Base-by-base conservation (phyloP, 1,140 invertebrate species). In the Nixonia krombeini region DNA sequence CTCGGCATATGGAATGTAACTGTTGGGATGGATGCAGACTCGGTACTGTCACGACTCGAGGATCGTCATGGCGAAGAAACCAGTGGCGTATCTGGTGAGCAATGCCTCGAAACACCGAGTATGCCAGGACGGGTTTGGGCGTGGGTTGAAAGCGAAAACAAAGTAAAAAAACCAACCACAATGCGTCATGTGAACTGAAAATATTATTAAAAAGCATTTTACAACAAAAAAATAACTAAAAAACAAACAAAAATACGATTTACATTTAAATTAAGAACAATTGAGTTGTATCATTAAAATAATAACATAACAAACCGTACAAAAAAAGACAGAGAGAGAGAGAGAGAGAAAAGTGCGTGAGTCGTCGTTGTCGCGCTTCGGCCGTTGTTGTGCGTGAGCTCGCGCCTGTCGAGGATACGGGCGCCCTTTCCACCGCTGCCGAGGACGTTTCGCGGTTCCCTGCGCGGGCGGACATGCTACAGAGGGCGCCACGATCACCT, bases 181-280 rank as follows among this genome's bases (percentile, higher is more conserved):
- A 51, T 75, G 45, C 76, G 63, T 85, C 84, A 83, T 85, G 74
- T 82, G 83, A 85, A 85, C 82, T 85, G 82, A 84, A 85, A 85
- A 85, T 85, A 85, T 85, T 85, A 85, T 85, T 85, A 83, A 85
- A 85, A 85, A 85, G 84, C 84, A 84, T 85, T 84, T 84, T 85
- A 85, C 84, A 85, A 85, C 84, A 85, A 85, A 85, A n/a, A 85
- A 85, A 83, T 81, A 83, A 80, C 80, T 82, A 84, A 85, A 82
- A 84, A 85, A 85, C 80, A 85, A 84, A 84, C 80, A 84, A 85
- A 85, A 84, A 83, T 85, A 83, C 78, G 81, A 84, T 85, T 82
- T 83, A 85, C 82, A 85, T 78, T 85, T 85, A 85, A 85, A 85
- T 84, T 85, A 85, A 84, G 84, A 85, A 85, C 84, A 85, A 85